These are phyloP conservation scores for Poecilia latipinna DNA, from an alignment of 2,113 vertebrate species.

Conservation along the genomic window DNA sequence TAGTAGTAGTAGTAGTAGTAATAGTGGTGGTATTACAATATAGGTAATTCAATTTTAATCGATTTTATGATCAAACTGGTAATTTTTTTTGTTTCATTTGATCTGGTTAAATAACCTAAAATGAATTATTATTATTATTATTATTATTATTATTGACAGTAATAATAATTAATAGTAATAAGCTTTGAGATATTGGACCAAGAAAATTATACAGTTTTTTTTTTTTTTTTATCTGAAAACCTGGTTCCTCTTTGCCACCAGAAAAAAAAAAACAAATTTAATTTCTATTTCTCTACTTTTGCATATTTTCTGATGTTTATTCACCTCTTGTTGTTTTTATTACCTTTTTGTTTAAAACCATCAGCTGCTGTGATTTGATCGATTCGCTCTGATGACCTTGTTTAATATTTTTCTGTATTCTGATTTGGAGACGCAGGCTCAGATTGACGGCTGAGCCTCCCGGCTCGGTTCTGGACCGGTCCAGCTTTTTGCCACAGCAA, in stretches of 20 bases:
- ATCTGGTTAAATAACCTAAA: background rate
- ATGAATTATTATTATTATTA: no score
- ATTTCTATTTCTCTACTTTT: background rate
- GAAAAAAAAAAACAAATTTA: background rate
- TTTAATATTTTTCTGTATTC: background rate
- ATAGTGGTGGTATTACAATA: background rate
- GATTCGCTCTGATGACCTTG: slow-evolving; percentile 1
- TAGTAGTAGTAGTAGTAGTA: no score
- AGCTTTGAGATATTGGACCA: background rate
- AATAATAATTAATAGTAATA: background rate
- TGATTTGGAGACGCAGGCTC: background rate
- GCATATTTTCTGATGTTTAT: background rate
- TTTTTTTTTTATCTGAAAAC: background rate
- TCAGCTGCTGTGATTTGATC: background rate
- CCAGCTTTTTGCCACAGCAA: background rate
- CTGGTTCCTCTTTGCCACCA: background rate
- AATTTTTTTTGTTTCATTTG: background rate
- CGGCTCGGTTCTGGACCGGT: background rate
- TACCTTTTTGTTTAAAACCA: background rate
- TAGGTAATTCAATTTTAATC: background rate
- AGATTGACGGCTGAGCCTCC: background rate
- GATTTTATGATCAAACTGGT: background rate
- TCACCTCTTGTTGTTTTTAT: background rate
- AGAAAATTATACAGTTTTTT: background rate
- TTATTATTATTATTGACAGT: no score